phyloP scores from a whole-genome alignment of 2,113 vertebrate genomes.

The Podiceps cristatus region DNA sequence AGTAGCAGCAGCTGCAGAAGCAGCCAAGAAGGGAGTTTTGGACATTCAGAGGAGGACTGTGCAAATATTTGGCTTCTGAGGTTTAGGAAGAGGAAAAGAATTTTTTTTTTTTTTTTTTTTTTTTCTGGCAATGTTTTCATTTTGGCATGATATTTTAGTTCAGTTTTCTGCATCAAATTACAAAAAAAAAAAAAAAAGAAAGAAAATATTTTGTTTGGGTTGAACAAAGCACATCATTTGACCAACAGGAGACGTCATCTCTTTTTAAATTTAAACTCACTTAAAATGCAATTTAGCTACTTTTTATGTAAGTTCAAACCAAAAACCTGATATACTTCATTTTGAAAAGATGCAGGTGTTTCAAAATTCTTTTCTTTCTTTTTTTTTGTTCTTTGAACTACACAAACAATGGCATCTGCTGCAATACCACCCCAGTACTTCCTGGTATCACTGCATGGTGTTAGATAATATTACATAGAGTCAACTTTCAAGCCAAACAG shows the following conservation, averaged over 20 bases:
- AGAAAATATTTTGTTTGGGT: not conserved
- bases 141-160: not conserved
- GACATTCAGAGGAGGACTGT: not conserved
- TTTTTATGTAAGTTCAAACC: not conserved
- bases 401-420: not conserved
- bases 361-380: not conserved
- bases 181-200: not conserved
- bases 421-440: not conserved
- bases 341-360: not conserved
- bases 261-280: not conserved
- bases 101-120: not conserved
- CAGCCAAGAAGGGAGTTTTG: not conserved
- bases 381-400: not conserved
- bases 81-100: not conserved
- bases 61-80: slow-evolving; percentile 38
- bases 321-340: not conserved
- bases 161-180: not conserved
- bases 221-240: not conserved
- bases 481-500: not conserved
- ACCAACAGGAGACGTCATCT: not conserved
- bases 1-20: slow-evolving; percentile 4
- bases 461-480: not conserved
- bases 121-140: not conserved
- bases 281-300: not conserved
- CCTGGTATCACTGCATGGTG: not conserved